Base-by-base conservation (phyloP, 2,888 invertebrate genomes). In the Ellobium chinense region DNA sequence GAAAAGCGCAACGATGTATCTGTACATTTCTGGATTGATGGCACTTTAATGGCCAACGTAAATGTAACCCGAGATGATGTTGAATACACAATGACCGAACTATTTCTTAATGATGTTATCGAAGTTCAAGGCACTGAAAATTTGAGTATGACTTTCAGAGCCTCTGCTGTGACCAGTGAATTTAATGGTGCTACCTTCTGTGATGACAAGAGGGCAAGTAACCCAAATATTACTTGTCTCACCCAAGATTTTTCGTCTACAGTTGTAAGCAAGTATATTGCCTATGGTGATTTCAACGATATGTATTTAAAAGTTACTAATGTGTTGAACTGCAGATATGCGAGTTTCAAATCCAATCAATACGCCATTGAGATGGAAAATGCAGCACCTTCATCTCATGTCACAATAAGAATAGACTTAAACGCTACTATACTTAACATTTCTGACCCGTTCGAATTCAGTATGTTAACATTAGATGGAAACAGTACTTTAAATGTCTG, bases 401-500 rank as follows among this genome's bases (percentile, higher is more conserved):
- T 46, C 18, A 12, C 46, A 7, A 46, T 46, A 46, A 46, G 9
- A 18, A 7, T 46, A 46, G 18, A 46, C 46, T 18, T 46, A 12
- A 7, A 46, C 9, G 46, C 18, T 7, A 46, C 46, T 12, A 46
- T 12, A 7, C 7, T 72, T 14, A 72, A 21, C 5, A 1, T 72
- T 58, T 60, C 72, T 24, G 60, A 36, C 2, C 14, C 24, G 34
- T 0, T 12, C 14, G 72, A 72, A 14, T 29, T 72, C 18, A 72
- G 58, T n/a, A n/a, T 58, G 34, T 2, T 60, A 18, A 24, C 72
- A 4, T 58, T 58, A n/a, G 58, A 4, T 72, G 36, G 37, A n/a
- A 27, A 72, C 24, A 58, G 72, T 4, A 72, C 72, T 27, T 12
- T 72, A 56, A 72, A 12, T 18, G 36, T 72, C 1, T 72, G 72